Evolutionary conservation across 2,113 vertebrate genomes (phyloP).

Genomic region (Ceratotherium simum): DNA sequence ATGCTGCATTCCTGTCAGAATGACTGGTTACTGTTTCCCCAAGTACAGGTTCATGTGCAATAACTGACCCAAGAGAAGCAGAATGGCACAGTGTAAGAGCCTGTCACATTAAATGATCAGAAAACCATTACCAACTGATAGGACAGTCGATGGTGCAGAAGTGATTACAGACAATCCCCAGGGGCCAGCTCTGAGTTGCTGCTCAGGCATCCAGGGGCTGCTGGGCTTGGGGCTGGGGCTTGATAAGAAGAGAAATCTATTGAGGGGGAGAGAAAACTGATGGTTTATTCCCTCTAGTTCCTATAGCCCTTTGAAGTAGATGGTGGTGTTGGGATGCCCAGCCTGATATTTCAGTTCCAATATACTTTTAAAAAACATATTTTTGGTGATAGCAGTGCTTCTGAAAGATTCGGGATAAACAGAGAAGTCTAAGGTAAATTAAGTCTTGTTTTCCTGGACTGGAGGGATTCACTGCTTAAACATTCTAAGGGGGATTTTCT

Average conservation of each 20-base stretch:
- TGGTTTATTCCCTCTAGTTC: neutral
- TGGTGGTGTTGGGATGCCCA: neutral
- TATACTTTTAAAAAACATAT: neutral
- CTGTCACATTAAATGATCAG: constrained; percentile 68
- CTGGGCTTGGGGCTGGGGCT: neutral
- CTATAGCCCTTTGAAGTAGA: neutral
- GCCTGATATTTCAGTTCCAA: constrained; percentile 13
- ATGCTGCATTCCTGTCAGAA: constrained; percentile 42
- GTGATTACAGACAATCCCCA: neutral
- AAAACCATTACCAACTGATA: constrained; percentile 64
- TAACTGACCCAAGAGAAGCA: constrained; percentile 67
- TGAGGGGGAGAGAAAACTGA: neutral
- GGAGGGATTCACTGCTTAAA: constrained; percentile 41
- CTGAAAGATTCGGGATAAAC: constrained; percentile 37
- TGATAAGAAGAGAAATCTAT: neutral
- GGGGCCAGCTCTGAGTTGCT: neutral
- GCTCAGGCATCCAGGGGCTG: neutral
- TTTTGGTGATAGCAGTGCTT: neutral
- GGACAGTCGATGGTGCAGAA: constrained; percentile 12
- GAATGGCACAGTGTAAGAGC: constrained; percentile 18
- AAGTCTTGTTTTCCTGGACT: constrained; percentile 55
- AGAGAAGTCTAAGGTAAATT: constrained; percentile 9
- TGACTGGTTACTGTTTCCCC: constrained; percentile 64
- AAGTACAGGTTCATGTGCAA: constrained; percentile 66
- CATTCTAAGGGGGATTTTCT: neutral